Conservation (phyloP, 30 jellyfish, hydroid and myxozoan genomes). For the Chironex yamaguchii region DNA sequence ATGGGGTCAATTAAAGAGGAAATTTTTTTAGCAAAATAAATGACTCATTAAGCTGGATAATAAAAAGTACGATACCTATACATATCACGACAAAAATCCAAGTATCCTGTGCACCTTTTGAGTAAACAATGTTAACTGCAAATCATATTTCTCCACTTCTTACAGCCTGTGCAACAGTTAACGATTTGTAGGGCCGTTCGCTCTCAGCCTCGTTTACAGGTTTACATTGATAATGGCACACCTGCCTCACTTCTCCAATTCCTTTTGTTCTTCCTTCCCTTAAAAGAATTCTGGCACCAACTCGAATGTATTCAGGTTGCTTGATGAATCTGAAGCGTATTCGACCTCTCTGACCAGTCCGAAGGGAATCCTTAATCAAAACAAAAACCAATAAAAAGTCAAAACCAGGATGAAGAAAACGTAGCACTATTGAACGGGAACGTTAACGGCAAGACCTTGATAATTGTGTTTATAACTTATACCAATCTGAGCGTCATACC, state of each 20-base stretch:
- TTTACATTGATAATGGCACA: conserved; percentile 11
- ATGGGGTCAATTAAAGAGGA: no score
- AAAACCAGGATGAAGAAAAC: no score
- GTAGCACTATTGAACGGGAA: no score
- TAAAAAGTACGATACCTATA: no score
- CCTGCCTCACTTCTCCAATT: conserved; percentile 92
- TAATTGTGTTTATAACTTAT: no score
- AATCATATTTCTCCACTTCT: neutral
- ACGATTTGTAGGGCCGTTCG: neutral
- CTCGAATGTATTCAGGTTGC: conserved; percentile 93
- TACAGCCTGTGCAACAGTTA: neutral
- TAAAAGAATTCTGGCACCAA: conserved; percentile 88
- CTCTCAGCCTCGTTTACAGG: neutral
- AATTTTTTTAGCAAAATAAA: no score
- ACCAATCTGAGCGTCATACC: no score
- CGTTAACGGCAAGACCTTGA: no score
- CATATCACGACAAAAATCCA: no score
- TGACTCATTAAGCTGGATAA: no score
- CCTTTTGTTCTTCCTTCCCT: conserved; percentile 96
- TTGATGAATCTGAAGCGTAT: conserved; percentile 82
- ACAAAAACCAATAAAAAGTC: no score
- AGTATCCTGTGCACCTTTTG: no score
- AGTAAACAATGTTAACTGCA: neutral
- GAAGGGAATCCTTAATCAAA: conserved; percentile 86
- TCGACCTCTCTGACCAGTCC: conserved; percentile 95